Percentiles rank a stretch among this genome's conserved stretches.
Conservation (phyloP, 2,113 vertebrate species). For the human region DNA sequence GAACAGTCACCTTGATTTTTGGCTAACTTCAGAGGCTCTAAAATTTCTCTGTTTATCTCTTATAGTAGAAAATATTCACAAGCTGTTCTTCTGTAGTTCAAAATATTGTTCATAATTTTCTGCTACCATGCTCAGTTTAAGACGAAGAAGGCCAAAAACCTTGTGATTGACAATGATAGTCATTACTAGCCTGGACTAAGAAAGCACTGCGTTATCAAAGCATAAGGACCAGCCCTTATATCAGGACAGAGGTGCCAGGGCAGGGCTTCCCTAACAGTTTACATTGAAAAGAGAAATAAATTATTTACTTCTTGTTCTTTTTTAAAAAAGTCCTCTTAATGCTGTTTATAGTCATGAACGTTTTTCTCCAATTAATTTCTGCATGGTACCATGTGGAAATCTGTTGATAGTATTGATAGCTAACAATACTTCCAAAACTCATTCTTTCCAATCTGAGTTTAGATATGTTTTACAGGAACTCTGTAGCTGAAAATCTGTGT, state of each 20-base stretch:
- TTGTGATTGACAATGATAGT: rapidly evolving
- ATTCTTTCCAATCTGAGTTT: not conserved
- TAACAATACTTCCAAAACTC: not conserved
- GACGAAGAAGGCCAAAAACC: not conserved
- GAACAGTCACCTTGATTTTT: not conserved
- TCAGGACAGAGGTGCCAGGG: not conserved
- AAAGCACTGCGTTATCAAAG: no score
- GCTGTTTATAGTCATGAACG: not conserved
- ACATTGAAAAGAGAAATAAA: not conserved
- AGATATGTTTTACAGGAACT: not conserved
- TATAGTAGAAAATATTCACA: not conserved
- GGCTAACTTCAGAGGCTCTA: not conserved
- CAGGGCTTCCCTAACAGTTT: not conserved
- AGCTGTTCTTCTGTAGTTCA: not conserved
- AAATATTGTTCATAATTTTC: not conserved
- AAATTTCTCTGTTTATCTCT: not conserved
- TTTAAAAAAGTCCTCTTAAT: not conserved
- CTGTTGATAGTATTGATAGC: not conserved
- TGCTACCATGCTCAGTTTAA: not conserved
- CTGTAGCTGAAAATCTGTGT: not conserved
- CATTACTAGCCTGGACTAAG: no score
- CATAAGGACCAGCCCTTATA: no score
- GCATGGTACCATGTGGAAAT: not conserved
- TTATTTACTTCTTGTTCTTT: not conserved
- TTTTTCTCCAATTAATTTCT: not conserved